Base-by-base conservation (phyloP, 1,140 invertebrate genomes). In the Zaprionus lachaisei region DNA sequence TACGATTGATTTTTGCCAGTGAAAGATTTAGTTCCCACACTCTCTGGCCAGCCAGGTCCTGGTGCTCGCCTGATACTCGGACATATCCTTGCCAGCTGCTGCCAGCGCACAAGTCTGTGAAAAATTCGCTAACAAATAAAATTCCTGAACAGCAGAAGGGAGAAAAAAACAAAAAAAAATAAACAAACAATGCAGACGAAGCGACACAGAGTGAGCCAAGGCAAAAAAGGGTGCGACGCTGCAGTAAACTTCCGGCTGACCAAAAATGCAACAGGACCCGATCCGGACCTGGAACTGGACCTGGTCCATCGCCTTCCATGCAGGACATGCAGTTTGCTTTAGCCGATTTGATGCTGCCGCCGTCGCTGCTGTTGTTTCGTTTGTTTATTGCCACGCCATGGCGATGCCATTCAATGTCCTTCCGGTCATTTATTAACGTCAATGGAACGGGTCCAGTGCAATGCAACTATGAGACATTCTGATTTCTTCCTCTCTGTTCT, bases 401-500 rank as follows among this genome's bases (percentile, higher is more conserved):
- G 85, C 79, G 51, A 86, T 75, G 72, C 86, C 82, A 85, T 91
- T 82, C 86, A 90, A 90, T 90, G 85, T 91, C 79, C 85, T 90
- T 90, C 86, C 86, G 85, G 85, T 86, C 85, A 85, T 90, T 90
- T 90, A 90, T 90, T 90, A 90, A 91, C 82, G 86, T 90, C 85
- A 91, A 78, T 90, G 85, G 77, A 90, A 90, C 74, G 81, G 70
- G 74, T 81, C 83, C 74, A 75, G 71, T 68, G 37, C 62, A 70
- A 64, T 66, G 60, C 67, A 71, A 71, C 73, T 68, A 75, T 71
- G 66, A 75, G 60, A 64, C 38, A 51, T 24, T 67, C 49, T 62
- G 70, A 77, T 67, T 77, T 61, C 61, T 70, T 71, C 56, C 17
- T 7, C 70, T 74, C 31, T 56, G 31, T 3, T 1, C 31, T 34